A percentile compares a stretch with the other conserved stretches of the same genome.
phyloP scores from a whole-genome alignment of 1,140 invertebrate genomes.

The Sycobia sp. region DNA sequence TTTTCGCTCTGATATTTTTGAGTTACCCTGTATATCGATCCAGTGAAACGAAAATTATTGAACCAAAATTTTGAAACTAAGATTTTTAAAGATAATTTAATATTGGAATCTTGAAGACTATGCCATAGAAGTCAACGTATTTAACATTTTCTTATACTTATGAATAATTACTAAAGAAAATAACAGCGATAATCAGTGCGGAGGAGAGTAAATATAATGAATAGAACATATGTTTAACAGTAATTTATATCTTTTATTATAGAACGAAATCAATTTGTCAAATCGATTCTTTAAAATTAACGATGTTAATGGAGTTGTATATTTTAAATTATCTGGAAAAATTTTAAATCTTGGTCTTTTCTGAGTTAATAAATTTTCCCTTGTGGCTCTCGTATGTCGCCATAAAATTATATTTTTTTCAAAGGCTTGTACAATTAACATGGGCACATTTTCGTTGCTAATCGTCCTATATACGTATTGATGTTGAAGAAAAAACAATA shows the following conservation, averaged over 20 bases:
- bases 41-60: too few species aligned
- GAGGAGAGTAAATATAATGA: background rate
- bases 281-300: constrained; percentile 42
- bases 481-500: too few species aligned
- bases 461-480: too few species aligned
- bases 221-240: constrained; percentile 36
- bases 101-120: too few species aligned
- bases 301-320: constrained; percentile 27
- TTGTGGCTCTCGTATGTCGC: background rate
- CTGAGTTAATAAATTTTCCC: constrained; percentile 8
- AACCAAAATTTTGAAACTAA: too few species aligned
- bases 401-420: constrained; percentile 12
- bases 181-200: too few species aligned
- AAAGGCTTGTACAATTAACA: constrained; percentile 15
- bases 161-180: too few species aligned
- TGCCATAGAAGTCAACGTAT: too few species aligned
- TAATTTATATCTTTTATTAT: constrained; percentile 47
- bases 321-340: constrained; percentile 9
- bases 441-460: constrained; percentile 21
- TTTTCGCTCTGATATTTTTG: too few species aligned
- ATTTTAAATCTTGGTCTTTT: too few species aligned
- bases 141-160: constrained; percentile 4
- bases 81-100: too few species aligned
- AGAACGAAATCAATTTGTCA: constrained; percentile 53
- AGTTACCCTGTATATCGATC: too few species aligned